A percentile compares a stretch with the other conserved stretches of the same genome.
Evolutionary conservation across 2,888 invertebrate genomes (phyloP).

Genomic region (Conistra vaccinii): DNA sequence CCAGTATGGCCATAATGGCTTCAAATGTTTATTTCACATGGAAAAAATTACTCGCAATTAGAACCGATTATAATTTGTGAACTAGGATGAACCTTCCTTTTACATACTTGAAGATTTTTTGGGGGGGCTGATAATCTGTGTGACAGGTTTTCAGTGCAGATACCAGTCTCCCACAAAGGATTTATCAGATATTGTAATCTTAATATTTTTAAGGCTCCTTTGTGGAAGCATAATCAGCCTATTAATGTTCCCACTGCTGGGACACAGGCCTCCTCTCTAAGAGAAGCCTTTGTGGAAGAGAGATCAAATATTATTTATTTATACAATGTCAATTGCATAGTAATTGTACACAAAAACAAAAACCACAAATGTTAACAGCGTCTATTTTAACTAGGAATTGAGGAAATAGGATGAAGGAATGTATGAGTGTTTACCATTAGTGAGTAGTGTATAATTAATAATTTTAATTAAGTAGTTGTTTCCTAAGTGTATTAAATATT

Average conservation of each 20-base stretch:
- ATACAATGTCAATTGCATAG: conserved; percentile 18
- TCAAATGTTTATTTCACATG: neutral
- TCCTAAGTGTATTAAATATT: conserved; percentile 8
- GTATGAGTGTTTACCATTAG: conserved; percentile 14
- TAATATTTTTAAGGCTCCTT: too few species aligned
- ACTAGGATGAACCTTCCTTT: conserved; percentile 15
- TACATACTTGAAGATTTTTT: too few species aligned
- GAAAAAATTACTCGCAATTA: neutral
- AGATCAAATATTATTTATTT: too few species aligned
- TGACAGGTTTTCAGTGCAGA: too few species aligned
- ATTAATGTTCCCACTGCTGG: too few species aligned
- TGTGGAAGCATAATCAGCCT: too few species aligned
- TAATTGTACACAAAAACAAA: conserved; percentile 6
- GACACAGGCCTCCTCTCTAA: too few species aligned
- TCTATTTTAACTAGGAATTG: conserved; percentile 39
- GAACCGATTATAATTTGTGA: conserved; percentile 7
- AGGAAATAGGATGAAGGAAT: conserved; percentile 44
- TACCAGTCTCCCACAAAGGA: too few species aligned
- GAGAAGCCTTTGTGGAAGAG: too few species aligned
- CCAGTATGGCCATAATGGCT: neutral
- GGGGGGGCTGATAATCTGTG: too few species aligned
- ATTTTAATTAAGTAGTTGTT: conserved; percentile 35
- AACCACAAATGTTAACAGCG: conserved; percentile 13
- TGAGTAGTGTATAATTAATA: conserved; percentile 15
- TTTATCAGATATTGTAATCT: too few species aligned